Evolutionary conservation across 2,797 vertebrate genomes (phyloP), one percentile per base, ranked within the genome.

Genomic region (Scarus forsteni): DNA sequence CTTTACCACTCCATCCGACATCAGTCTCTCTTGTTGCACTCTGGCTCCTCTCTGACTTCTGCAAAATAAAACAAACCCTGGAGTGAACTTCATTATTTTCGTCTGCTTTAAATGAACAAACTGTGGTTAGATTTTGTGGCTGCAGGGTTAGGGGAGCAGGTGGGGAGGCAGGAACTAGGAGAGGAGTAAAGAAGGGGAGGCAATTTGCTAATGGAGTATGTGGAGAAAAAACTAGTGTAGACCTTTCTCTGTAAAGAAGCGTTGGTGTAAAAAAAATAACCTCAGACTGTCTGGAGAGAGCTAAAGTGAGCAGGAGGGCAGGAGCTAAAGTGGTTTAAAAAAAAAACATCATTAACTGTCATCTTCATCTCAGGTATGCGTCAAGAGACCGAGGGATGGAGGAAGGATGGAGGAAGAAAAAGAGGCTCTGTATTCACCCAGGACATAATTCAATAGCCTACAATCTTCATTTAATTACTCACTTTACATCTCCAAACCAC

Each of bases 201-300:
- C 83, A 94, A 94, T 94, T 92, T 94, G 89, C 93, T 94, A 94
- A 94, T 94, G 91, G 92, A 92, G 83, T 49, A 61, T 42, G 57
- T 72, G 85, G 73, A 13, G 12, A 43, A 79, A 87, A 83, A 90
- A 92, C 89, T 84, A 66, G 76, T 65, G 77, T 67, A 67, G 70
- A 73, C 46, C 46, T 40, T 72, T 83, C 70, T 79, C 39, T 16
- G 70, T 73, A 76, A 68, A 81, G 65, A 72, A 63, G 36, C 49
- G 45, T 53, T 7, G 35, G 27, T 27, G 36, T 43, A 68, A 62
- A 80, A 55, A 73, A 55, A 74, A 80, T 44, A 49, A 10, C 36
- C 72, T 52, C 43, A 6, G 55, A 73, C 69, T 77, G 74, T 83
- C 76, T 71, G 44, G 64, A 73, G 79, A 87, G 74, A 83, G 77